Evolutionary conservation across 2,113 vertebrate species (phyloP), one percentile per base, ranked within the genome.

Genomic region (Sylvia atricapilla): DNA sequence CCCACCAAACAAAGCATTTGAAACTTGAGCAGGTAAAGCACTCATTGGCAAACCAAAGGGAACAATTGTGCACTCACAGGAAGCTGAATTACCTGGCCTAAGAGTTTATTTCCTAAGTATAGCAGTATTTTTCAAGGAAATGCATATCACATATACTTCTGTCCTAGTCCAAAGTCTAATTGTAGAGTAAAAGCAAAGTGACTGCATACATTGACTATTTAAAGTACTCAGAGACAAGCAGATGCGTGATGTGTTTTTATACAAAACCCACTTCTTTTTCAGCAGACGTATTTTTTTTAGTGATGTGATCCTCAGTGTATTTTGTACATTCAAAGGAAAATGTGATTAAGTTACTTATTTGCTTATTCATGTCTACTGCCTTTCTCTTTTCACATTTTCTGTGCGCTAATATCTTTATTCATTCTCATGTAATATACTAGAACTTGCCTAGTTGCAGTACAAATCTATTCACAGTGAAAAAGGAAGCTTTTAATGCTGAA

Each of bases 181-280:
- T 58, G 92, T 53, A 33, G 28, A 74, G 85, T 39, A 85, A 94
- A 95, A 96, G 67, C 46, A 64, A 90, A 87, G 74, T 47, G 69
- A 77, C 70, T 93, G 92, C 62, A 88, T 81, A 84, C 49, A 68
- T 21, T 64, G 58, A 33, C 39, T 97, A 93, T 59, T 90, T 93
- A 95, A 94, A 96, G 73, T 16, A 50, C 44, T 70, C 94, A 78
- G 88, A 95, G 66, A 87, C 94, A 96, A 96, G 73, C 64, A 93
- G 83, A 96, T 91, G 87, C 2, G 0, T 89, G 88, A 97, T 87
- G 89, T 95, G 85, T 77, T 89, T 97, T 92, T 89, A 75, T 52
- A 78, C 24, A 87, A 87, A 94, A 75, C 50, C 11, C 10, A 68
- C 13, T 67, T 81, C 22, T 66, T 91, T 82, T 85, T 66, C 76